Evolutionary conservation across 1,140 invertebrate genomes (phyloP), one percentile per base, ranked within the genome.

Genomic region (Drosophila malerkotliana): DNA sequence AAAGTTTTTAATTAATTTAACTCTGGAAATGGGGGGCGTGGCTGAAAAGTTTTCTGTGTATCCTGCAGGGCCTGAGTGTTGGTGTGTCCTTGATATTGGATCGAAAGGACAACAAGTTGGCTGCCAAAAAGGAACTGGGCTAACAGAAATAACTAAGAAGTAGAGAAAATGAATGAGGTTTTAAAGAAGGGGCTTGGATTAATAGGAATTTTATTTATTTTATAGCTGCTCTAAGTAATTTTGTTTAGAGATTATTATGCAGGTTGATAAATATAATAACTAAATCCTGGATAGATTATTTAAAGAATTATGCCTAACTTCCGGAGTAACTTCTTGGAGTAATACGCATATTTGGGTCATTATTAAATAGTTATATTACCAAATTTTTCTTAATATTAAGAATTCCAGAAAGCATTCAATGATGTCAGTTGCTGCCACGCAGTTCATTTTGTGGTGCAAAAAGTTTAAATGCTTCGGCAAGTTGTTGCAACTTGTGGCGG

Each of bases 1-100:
- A 49, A 74, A 73, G 55, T 74, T 79, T 77, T 85, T 85, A 85
- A 85, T 85, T 85, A 85, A 79, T 81, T 85, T 74, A 58, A 54
- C 63, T 47, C 15, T 37, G 51, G 34, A 60, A 45, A 41, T 41
- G 18, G 58, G 47, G 34, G 51, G 69, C 26, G 55, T 49, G 71
- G 60, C 60, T 7, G 15, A 3, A 59, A 18, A 56, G 64, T 41
- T 71, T 47, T 69, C 6, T 37, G 34, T 28, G 30, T 51, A 44
- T 54, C 34, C 49, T 28, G 34, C 12, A 8, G 49, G 6, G 8
- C 4, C 30, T 10, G 66, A 47, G 62, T 56, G 63, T 18, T n/a
- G 10, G n/a, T 30, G 63, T 57, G 66, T 68, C 63, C 63, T 67
- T 64, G 80, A 72, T 68, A 55, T 73, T 60, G 72, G 81, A 73